Conservation (phyloP, 1,140 invertebrate species). For the Rhopalosiphum maidis region DNA sequence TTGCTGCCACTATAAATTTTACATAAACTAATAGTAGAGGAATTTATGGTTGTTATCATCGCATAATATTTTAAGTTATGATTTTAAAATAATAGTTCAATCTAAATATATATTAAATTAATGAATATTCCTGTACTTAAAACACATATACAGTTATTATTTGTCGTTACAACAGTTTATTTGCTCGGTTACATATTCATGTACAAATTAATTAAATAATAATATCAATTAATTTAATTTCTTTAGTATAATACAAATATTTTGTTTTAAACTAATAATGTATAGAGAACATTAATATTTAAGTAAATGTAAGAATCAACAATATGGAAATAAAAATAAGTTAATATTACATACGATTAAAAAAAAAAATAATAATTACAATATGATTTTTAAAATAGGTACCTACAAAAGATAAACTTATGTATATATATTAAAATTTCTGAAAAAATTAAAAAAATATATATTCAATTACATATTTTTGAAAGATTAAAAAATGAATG, state of each 20-base stretch:
- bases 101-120: neutral
- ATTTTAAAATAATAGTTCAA: neutral
- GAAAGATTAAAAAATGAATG: neutral
- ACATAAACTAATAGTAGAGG: too few relatives aligned
- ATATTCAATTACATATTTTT: neutral
- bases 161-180: neutral
- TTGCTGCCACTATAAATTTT: too few relatives aligned
- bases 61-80: neutral
- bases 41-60: too few relatives aligned
- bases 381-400: neutral
- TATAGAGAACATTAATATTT: neutral
- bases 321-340: too few relatives aligned
- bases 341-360: too few relatives aligned
- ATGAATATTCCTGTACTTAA: neutral
- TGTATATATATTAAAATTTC: neutral
- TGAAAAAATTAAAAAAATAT: neutral
- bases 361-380: too few relatives aligned
- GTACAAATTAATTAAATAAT: neutral
- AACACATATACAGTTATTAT: neutral
- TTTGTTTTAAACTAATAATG: neutral
- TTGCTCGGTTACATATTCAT: neutral
- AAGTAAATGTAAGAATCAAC: neutral
- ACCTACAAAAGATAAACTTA: too few relatives aligned
- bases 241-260: neutral
- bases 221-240: neutral